phyloP scores from a whole-genome alignment of 2,797 vertebrate genomes.

The Syndactyla subalaris region DNA sequence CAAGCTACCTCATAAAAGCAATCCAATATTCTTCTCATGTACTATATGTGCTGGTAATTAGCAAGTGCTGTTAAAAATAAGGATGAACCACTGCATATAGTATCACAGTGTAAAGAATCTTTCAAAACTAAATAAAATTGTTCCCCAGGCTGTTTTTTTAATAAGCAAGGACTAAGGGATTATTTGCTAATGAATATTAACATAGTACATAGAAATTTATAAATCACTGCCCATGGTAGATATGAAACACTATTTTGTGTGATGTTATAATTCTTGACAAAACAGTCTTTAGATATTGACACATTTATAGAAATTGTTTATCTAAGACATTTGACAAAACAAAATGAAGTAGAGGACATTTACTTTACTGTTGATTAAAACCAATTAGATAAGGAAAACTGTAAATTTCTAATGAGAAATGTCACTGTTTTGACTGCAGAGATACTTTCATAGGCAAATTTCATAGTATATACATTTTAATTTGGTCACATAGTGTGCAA shows the following conservation, averaged over 20 bases:
- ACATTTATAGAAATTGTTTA: neutral
- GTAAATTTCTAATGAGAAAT: neutral
- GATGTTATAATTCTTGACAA: neutral
- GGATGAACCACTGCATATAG: neutral
- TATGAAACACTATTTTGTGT: neutral
- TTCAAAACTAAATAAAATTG: neutral
- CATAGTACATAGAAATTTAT: neutral
- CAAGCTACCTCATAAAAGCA: neutral
- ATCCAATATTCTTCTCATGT: neutral
- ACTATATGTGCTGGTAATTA: neutral
- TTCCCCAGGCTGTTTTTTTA: neutral
- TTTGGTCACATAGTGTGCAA: neutral
- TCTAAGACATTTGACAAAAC: neutral
- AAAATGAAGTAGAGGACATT: neutral
- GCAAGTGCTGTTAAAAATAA: neutral
- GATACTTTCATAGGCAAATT: neutral
- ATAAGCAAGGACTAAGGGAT: neutral
- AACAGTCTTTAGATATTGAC: neutral
- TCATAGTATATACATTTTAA: neutral
- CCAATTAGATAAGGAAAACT: neutral
- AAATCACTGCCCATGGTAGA: neutral
- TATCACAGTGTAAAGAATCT: neutral
- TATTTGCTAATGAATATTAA: neutral
- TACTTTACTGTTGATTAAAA: neutral
- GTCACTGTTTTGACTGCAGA: neutral